These are phyloP conservation scores for Thunnus maccoyii DNA, from an alignment of 2,113 vertebrate species.

Conservation along the genomic window DNA sequence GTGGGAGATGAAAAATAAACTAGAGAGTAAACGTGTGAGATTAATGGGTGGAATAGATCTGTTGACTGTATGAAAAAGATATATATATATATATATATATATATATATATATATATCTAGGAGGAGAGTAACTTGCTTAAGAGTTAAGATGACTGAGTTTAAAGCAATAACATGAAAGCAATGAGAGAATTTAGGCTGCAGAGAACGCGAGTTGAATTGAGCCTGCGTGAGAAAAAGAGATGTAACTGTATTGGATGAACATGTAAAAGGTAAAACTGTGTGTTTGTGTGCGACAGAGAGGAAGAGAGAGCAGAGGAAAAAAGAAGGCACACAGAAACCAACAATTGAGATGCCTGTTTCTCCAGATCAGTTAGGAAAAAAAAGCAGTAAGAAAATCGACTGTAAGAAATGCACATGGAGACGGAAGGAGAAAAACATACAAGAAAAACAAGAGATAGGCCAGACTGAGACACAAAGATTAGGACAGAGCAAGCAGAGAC, in stretches of 20 bases:
- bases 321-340: not conserved
- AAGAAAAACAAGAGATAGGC: not conserved
- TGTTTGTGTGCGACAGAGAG: constrained; percentile 1
- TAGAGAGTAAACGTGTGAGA: not conserved
- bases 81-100: not conserved
- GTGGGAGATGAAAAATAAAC: not conserved
- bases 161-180: not conserved
- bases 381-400: constrained; percentile 36
- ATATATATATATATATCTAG: not conserved
- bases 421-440: constrained; percentile 26
- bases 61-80: not conserved
- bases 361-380: not conserved
- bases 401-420: constrained; percentile 36
- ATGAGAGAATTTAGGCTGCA: not conserved
- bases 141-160: not conserved
- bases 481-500: constrained; percentile 1
- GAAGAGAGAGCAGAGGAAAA: constrained; percentile 8
- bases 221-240: constrained; percentile 18
- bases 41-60: not conserved
- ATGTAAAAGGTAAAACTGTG: not conserved
- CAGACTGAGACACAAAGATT: constrained; percentile 7
- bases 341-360: constrained; percentile 29
- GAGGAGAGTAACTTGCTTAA: not conserved
- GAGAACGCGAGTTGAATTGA: not conserved
- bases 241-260: not conserved